Conservation (phyloP, 2,888 invertebrate genomes). For the Cinara cedri region DNA sequence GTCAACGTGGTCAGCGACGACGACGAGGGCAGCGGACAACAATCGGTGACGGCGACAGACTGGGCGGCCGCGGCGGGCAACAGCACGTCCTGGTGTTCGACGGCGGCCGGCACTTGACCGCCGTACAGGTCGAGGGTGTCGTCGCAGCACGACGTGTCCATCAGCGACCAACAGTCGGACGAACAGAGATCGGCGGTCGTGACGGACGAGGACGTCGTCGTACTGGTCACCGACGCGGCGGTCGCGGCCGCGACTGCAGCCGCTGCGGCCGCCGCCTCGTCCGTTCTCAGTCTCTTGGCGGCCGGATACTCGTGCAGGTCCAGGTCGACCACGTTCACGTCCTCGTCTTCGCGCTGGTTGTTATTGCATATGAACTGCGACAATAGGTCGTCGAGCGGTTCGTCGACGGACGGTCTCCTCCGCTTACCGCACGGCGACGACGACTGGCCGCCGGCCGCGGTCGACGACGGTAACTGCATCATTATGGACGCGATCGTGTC, state of each 20-base stretch:
- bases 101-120: slow-evolving; percentile 47
- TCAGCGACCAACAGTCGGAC: slow-evolving; percentile 46
- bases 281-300: slow-evolving; percentile 49
- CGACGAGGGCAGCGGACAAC: slow-evolving; percentile 24
- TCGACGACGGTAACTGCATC: slow-evolving; percentile 53
- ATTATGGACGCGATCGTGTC: slow-evolving; percentile 58
- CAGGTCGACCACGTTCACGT: slow-evolving; percentile 63
- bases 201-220: slow-evolving; percentile 6
- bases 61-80: background rate
- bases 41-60: background rate
- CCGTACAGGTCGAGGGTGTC: slow-evolving; percentile 49
- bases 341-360: slow-evolving; percentile 65
- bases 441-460: slow-evolving; percentile 54
- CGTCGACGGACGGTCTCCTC: slow-evolving; percentile 66
- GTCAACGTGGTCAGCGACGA: too few relatives aligned
- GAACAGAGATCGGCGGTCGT: slow-evolving; percentile 37
- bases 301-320: slow-evolving; percentile 60
- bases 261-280: slow-evolving; percentile 33
- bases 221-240: slow-evolving; percentile 17
- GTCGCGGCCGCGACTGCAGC: slow-evolving; percentile 15
- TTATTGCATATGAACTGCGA: slow-evolving; percentile 52
- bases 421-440: slow-evolving; percentile 59
- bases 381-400: slow-evolving; percentile 71
- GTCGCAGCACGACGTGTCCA: slow-evolving; percentile 49
- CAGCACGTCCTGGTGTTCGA: slow-evolving; percentile 50